phyloP scores from a whole-genome alignment of 2,888 invertebrate species.

The Sphinx pinastri region DNA sequence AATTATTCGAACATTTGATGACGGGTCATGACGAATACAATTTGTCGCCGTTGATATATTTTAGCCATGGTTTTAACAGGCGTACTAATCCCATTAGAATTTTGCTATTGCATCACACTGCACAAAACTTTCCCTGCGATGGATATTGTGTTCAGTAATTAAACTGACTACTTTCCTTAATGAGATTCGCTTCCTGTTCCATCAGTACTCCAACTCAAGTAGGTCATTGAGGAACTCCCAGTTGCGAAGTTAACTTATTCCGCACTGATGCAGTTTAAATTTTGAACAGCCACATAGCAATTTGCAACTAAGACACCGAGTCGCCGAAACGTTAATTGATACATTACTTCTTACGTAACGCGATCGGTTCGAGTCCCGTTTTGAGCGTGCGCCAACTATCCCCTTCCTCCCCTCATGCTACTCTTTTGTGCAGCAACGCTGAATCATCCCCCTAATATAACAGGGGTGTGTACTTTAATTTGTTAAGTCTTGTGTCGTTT shows the following conservation, averaged over 20 bases:
- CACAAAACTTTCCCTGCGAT: too few relatives aligned
- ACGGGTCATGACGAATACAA: too few relatives aligned
- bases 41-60: too few relatives aligned
- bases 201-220: not conserved
- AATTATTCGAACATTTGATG: too few relatives aligned
- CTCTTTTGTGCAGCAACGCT: slow-evolving; percentile 10
- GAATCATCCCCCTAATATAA: slow-evolving; percentile 18
- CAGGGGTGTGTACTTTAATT: slow-evolving; percentile 1
- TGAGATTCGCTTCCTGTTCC: too few relatives aligned
- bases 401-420: not conserved
- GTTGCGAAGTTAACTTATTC: not conserved
- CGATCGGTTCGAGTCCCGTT: slow-evolving; percentile 1
- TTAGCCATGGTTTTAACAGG: too few relatives aligned
- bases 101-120: too few relatives aligned
- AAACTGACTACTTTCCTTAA: too few relatives aligned
- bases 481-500: slow-evolving; percentile 4
- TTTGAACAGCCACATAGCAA: not conserved
- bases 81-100: too few relatives aligned
- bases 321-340: slow-evolving; percentile 9
- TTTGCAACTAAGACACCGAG: not conserved
- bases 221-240: not conserved
- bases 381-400: slow-evolving; percentile 9
- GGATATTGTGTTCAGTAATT: too few relatives aligned
- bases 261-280: not conserved
- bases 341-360: slow-evolving; percentile 14